Base-by-base conservation (phyloP, 2,797 vertebrate species). In the Danio choprae region DNA sequence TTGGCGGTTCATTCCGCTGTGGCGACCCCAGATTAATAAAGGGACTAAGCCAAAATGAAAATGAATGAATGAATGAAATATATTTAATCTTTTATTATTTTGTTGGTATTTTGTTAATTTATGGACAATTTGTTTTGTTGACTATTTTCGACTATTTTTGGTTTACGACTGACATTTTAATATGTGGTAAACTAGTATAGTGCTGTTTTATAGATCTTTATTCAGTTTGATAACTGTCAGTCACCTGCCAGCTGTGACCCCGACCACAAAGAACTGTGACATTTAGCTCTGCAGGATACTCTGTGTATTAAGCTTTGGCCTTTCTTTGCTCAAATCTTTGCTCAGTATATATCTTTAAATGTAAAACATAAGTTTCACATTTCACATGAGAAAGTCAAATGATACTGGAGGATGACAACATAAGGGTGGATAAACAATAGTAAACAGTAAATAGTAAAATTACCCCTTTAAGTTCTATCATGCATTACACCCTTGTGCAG, bases 161-260 rank as follows among this genome's bases (percentile, higher is more conserved):
- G 20, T 59, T 44, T 59, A 40, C 29, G 13, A 36, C 20, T 46
- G 20, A 29, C 48, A 36, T 68, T 20, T 68, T 40, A 59, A 38
- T 55, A 38, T 68, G 36, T 58, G 16, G 43, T 6, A 53, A 43
- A 46, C 22, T 44, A 68, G 9, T 44, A 50, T 77, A 16, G 20
- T 38, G 56, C 36, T 15, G 55, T 74, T 55, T 18, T 46, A 68
- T 43, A 80, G 48, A 78, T 84, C 40, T 80, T 48, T 46, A 58
- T 50, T 82, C 71, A 48, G 74, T 80, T 63, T 51, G 50, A 53
- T 67, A 81, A 43, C 72, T 86, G 81, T 81, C 85, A 76, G 50
- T 84, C 78, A 81, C 13, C 20, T 18, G 29, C 20, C 58, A 58
- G n/a, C 41, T 60, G 62, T 38, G 62, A 64, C 38, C 62, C 51